Evolutionary conservation across 2,888 invertebrate genomes (phyloP), one percentile per base, ranked within the genome.

Genomic region (Drosophila seclusa): DNA sequence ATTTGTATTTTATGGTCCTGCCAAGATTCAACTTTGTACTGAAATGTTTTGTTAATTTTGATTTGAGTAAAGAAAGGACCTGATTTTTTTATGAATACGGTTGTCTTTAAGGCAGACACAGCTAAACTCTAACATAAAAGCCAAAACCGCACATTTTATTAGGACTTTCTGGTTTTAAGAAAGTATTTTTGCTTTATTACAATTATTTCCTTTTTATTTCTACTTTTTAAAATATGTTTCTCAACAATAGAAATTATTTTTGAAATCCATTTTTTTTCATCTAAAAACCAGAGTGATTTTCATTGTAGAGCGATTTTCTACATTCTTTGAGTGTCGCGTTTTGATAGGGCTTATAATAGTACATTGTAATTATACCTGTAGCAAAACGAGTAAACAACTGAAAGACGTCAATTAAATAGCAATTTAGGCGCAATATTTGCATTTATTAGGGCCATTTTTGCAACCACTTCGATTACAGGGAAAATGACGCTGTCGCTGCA

Each of bases 361-460:
- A 21, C 45, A 21, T 21, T 13, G 24, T 24, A 45, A 45, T 45
- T 45, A 24, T 45, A 8, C 16, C 7, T 16, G 16, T 24, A 7
- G 24, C 16, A 24, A 16, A 45, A 45, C 16, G 16, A 8, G 8
- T 45, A 16, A 24, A 24, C 24, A 24, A 24, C 16, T 45, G 16
- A 45, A 45, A 8, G 7, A 10, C 49, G 18, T 49, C n/a, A 31
- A 27, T 50, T 50, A 54, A 54, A 54, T 18, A 13, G 34, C 55
- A 58, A 76, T 64, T 64, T 74, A 32, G 49, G 64, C 49, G 49
- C 32, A 13, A 45, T 16, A 64, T 59, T 38, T 18, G 27, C 27
- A 27, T n/a, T 24, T n/a, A 5, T 27, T 27, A 36, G 0, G 18
- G 18, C 29, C 27, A 29, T 18, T 49, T 45, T 52, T n/a, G 61